Conservation (phyloP, 2,888 invertebrate species). For the Chloroclystis v-ata region DNA sequence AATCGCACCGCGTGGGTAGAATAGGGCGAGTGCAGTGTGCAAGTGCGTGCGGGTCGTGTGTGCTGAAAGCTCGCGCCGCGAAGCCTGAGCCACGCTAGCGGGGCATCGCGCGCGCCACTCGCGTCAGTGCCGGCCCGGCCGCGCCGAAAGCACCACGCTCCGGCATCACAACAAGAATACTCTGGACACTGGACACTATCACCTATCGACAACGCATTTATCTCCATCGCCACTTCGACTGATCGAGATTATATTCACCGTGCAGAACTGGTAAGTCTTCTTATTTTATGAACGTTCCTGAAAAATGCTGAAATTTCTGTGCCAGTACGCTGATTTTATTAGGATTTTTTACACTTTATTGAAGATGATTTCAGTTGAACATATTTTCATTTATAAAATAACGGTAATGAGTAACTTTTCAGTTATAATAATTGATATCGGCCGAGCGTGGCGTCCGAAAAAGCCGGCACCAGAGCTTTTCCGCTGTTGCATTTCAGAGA, state of each 20-base stretch:
- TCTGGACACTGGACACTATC: constrained; percentile 58
- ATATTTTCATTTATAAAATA: too few relatives aligned
- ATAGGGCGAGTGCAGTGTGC: constrained; percentile 77
- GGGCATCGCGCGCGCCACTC: constrained; percentile 41
- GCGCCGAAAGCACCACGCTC: constrained; percentile 73
- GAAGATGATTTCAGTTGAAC: too few relatives aligned
- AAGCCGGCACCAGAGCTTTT: constrained; percentile 62
- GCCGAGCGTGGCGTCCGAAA: constrained; percentile 49
- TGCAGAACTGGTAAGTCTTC: constrained; percentile 61
- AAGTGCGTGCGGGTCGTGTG: constrained; percentile 73
- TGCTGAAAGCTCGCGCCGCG: constrained; percentile 75
- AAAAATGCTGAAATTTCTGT: constrained; percentile 7
- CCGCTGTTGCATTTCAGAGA: constrained; percentile 43
- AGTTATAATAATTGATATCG: neutral
- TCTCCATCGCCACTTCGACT: constrained; percentile 48
- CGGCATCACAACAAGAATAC: constrained; percentile 37
- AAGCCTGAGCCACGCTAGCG: constrained; percentile 58
- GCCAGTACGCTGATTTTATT: constrained; percentile 1
- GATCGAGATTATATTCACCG: constrained; percentile 49
- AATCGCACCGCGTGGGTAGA: constrained; percentile 72
- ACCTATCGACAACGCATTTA: constrained; percentile 44
- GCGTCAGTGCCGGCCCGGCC: constrained; percentile 78
- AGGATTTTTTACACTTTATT: neutral
- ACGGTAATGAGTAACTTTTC: neutral
- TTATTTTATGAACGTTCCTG: neutral